Base-by-base conservation (phyloP, 2,797 vertebrate genomes). In the Melanotaenia maccullochi region DNA sequence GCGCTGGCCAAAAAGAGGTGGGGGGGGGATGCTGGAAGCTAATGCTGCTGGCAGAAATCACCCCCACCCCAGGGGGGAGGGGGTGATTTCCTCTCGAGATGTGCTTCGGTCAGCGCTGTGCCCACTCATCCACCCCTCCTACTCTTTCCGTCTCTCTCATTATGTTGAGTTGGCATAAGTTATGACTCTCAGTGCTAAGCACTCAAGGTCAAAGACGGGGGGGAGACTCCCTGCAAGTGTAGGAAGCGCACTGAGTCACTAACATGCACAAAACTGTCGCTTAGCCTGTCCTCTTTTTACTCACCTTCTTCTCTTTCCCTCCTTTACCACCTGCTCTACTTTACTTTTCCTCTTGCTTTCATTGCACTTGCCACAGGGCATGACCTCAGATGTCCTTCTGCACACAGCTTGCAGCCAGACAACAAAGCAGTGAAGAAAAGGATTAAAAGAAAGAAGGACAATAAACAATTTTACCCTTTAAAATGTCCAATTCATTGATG, bases 21-120 rank as follows among this genome's bases (percentile, higher is more conserved):
- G 65, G 76, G 78, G 75, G 65, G 68, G 52, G 51, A 71, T 74
- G 13, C 73, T 72, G 85, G 75, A 89, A 85, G 87, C 85, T 91
- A 90, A 90, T 93, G 88, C 85, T 58, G 88, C 90, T 92, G 88
- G 93, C 92, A 93, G 92, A 78, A 79, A 64, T 36, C 67, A 68
- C 32, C 16, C 2, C 40, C 40, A 4, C 36, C 36, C 9, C 33
- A 35, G 33, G 32, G 52, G 72, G 73, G 78, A 62, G 67, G 83
- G 78, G 87, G 70, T 68, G 74, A 83, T 87, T 87, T 89, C 81
- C 90, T 84, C 83, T 20, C 9, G 89, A 91, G 90, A 90, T 91
- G 75, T 92, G 91, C 92, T 90, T 92, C 38, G 81, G 86, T 93
- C 93, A 93, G 92, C 91, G 38, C 78, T 74, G 76, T 85, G 80